A percentile compares a stretch with the other conserved stretches of the same genome.
Conservation (phyloP, 2,888 invertebrate genomes). For the Ormyrus labotus region DNA sequence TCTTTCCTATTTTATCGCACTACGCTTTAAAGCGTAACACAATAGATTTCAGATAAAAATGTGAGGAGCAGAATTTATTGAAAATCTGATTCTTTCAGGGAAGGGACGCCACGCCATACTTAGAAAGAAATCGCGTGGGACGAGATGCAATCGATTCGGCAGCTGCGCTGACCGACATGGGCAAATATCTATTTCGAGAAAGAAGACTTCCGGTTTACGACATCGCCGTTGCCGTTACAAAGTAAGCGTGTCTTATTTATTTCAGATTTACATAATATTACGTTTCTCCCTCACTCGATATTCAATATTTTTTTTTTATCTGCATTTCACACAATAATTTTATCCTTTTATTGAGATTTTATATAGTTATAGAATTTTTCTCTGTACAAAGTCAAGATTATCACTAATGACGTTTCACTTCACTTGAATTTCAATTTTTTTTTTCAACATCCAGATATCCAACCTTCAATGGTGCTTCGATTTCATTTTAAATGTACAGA, state of each 20-base stretch:
- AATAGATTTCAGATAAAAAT: no score
- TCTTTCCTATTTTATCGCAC: no score
- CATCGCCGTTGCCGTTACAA: conserved; percentile 96
- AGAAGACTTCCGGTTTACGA: conserved; percentile 95
- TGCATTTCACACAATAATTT: background rate
- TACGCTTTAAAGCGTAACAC: no score
- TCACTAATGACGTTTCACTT: background rate
- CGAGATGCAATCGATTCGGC: conserved; percentile 96
- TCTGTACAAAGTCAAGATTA: background rate
- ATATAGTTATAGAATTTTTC: background rate
- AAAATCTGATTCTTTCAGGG: conserved; percentile 80
- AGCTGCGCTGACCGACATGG: conserved; percentile 96
- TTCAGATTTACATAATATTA: background rate
- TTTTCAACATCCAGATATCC: background rate
- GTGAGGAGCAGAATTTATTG: conserved; percentile 12
- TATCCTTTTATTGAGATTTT: background rate
- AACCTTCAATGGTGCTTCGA: no score
- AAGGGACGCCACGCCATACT: conserved; percentile 94
- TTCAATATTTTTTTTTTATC: conserved; percentile 5
- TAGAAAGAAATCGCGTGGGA: conserved; percentile 94
- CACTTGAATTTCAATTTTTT: background rate
- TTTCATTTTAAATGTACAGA: no score
- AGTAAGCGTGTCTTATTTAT: conserved; percentile 82
- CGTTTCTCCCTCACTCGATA: no score
- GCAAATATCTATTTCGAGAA: conserved; percentile 97